Base-by-base conservation (phyloP, 1,140 invertebrate species). In the Teleogryllus occipitalis region DNA sequence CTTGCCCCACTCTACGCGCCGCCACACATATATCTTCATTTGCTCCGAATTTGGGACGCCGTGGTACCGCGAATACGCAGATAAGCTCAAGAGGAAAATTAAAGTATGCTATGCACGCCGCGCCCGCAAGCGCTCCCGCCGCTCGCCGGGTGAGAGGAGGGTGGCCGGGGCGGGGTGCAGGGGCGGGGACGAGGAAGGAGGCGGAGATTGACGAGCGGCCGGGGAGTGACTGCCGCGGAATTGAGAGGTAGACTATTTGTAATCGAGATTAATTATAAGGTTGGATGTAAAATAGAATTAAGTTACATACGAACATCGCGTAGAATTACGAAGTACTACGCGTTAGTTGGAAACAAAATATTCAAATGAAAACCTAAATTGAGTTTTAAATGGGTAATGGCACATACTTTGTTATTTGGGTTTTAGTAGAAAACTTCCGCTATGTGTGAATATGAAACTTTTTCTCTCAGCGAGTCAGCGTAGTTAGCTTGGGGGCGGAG, bases 21-120 rank as follows among this genome's bases (percentile, higher is more conserved):
- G 54, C 54, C 54, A 65, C 54, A 65, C 54, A 65, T 65, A 65
- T 65, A 65, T 65, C 54, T 65, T 65, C 54, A 65, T 65, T 65
- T 65, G 54, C 54, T 65, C 54, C 54, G 54, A 65, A 65, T 65
- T 65, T 65, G 10, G 54, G 54, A 65, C 54, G 54, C 54, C 54
- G 54, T 18, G 54, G 10, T 65, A 65, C 54, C 2, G 10, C 54
- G 49, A 65, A 65, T 65, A 18, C 54, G 54, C 18, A 65, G 54
- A 65, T 65, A 65, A 65, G 54, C 54, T 65, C 27, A 65, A 65
- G 54, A 65, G 54, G 54, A 65, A 65, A 65, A 65, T 65, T 65
- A 65, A 65, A 54, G 49, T 65, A 65, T 65, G 54, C 54, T 65
- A 65, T 65, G 54, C 54, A 65, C 54, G 54, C 54, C 10, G 54